phyloP scores from a whole-genome alignment of 1,140 invertebrate genomes.

The Pachypsylla venusta region DNA sequence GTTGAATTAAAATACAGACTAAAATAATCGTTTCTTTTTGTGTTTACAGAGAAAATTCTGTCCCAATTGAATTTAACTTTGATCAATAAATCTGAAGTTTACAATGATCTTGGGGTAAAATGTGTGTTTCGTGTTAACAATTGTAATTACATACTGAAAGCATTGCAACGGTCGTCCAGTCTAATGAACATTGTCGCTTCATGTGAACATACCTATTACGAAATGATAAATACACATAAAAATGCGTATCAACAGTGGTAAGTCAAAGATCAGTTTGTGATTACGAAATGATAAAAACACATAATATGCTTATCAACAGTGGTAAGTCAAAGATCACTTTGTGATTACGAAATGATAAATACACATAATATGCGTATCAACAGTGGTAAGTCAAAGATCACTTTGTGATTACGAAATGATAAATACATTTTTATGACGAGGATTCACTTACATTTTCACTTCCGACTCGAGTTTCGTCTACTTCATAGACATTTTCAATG shows the following conservation, averaged over 20 bases:
- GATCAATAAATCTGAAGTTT: slow-evolving; percentile 66
- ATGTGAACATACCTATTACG: slow-evolving; percentile 66
- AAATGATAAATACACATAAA: slow-evolving; percentile 67
- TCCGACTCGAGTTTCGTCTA: too few relatives aligned
- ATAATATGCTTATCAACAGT: slow-evolving; percentile 62
- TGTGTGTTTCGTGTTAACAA: slow-evolving; percentile 83
- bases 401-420: slow-evolving; percentile 55
- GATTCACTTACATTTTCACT: too few relatives aligned
- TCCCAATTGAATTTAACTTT: slow-evolving; percentile 70
- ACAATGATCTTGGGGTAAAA: slow-evolving; percentile 62
- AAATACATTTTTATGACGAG: slow-evolving; percentile 28
- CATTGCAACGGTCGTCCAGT: slow-evolving; percentile 64
- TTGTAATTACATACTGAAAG: slow-evolving; percentile 83
- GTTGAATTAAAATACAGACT: too few relatives aligned
- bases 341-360: slow-evolving; percentile 57
- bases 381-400: slow-evolving; percentile 43
- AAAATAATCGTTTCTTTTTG: too few relatives aligned
- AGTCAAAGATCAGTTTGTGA: slow-evolving; percentile 28
- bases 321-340: slow-evolving; percentile 35
- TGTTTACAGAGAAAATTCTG: slow-evolving; percentile 72
- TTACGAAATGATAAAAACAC: slow-evolving; percentile 62
- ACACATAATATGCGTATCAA: slow-evolving; percentile 62
- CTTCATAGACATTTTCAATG: too few relatives aligned
- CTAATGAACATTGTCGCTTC: slow-evolving; percentile 61
- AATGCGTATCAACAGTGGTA: slow-evolving; percentile 60